phyloP scores from a whole-genome alignment of 2,113 vertebrate species.

The Scytalopus superciliaris region DNA sequence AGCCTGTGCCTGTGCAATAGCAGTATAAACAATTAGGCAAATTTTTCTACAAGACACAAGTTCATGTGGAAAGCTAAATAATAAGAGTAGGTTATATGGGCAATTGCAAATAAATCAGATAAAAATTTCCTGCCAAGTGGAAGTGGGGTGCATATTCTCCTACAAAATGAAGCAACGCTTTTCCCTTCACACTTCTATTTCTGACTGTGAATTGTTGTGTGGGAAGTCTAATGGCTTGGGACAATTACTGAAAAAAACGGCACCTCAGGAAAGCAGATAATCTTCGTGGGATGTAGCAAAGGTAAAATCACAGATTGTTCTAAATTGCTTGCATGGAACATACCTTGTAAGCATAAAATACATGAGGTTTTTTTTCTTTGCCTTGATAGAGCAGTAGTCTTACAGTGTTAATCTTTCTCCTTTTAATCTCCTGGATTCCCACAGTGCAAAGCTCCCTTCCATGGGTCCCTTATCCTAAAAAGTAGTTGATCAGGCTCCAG shows the following conservation, averaged over 20 bases:
- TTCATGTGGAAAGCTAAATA: not conserved
- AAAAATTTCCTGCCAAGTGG: not conserved
- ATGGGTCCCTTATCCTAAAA: not conserved
- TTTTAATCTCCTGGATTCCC: not conserved
- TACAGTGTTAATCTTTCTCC: not conserved
- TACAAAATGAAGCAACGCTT: not conserved
- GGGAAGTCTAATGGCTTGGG: conserved; percentile 18
- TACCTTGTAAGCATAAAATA: not conserved
- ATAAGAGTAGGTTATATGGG: not conserved
- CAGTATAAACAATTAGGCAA: not conserved
- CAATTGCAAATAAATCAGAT: not conserved
- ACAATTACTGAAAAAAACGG: conserved; percentile 6
- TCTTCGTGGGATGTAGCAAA: not conserved
- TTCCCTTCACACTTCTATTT: not conserved
- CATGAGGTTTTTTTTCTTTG: not conserved
- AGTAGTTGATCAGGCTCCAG: not conserved
- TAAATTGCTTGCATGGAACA: not conserved
- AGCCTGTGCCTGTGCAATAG: not conserved
- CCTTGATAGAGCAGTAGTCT: not conserved
- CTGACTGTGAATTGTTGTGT: conserved; percentile 25
- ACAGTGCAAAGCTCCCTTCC: not conserved
- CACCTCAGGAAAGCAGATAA: not conserved
- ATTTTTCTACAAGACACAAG: not conserved
- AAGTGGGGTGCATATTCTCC: not conserved
- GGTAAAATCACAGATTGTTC: conserved; percentile 26